These are phyloP conservation scores for Crocidura indochinensis DNA, from an alignment of 2,797 vertebrate genomes.

Conservation along the genomic window DNA sequence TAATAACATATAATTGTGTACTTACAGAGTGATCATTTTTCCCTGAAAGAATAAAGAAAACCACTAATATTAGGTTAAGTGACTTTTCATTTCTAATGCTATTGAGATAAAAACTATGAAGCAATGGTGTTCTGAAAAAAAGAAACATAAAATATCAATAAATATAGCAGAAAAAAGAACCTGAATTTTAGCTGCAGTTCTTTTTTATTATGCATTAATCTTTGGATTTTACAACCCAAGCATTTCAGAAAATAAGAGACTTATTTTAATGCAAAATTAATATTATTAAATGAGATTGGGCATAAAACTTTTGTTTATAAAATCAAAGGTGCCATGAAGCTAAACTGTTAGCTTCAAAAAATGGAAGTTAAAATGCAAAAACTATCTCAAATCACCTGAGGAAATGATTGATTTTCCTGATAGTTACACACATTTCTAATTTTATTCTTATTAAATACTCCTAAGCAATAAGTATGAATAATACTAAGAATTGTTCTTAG, in stretches of 20 bases:
- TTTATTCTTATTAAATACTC: constrained; percentile 49
- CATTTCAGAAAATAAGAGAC: constrained; percentile 34
- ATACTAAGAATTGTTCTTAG: neutral
- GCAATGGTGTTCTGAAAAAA: constrained; percentile 18
- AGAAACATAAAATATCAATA: neutral
- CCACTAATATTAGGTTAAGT: constrained; percentile 57
- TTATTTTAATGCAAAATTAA: neutral
- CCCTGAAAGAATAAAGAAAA: constrained; percentile 57
- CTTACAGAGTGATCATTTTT: constrained; percentile 68
- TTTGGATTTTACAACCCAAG: neutral
- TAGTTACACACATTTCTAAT: neutral
- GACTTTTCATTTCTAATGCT: constrained; percentile 66
- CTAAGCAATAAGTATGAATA: neutral
- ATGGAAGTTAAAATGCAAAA: constrained; percentile 49
- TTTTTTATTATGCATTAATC: constrained; percentile 8
- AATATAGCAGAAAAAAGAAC: constrained; percentile 13
- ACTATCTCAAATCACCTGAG: neutral
- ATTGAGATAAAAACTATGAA: constrained; percentile 54
- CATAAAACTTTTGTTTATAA: neutral
- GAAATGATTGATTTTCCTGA: too few relatives aligned
- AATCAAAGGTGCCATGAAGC: constrained; percentile 27
- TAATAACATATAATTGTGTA: constrained; percentile 68
- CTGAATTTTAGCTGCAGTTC: neutral
- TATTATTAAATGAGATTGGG: constrained; percentile 16
- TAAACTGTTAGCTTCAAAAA: neutral